phyloP scores from a whole-genome alignment of 2,113 vertebrate species.

The Mungos mungo region DNA sequence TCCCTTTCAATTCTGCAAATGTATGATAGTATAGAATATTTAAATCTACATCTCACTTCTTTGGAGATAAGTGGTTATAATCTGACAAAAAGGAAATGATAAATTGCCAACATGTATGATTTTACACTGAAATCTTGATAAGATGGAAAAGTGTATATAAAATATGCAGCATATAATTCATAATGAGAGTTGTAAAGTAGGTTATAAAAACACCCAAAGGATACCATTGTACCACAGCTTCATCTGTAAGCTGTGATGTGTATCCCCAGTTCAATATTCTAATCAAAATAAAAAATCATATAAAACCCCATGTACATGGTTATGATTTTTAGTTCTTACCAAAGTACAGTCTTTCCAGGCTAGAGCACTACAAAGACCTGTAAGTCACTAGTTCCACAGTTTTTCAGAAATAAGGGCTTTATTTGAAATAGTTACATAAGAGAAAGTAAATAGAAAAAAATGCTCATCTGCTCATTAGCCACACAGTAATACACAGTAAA shows the following conservation, averaged over 20 bases:
- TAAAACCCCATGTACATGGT: background rate
- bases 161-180: background rate
- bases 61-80: conserved; percentile 35
- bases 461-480: background rate
- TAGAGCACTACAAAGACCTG: background rate
- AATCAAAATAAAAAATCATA: conserved; percentile 25
- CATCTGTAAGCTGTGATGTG: background rate
- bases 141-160: background rate
- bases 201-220: conserved; percentile 16
- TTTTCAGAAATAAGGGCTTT: conserved; percentile 44
- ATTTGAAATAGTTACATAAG: conserved; percentile 20
- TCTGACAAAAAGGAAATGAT: conserved; percentile 51
- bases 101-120: background rate
- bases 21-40: background rate
- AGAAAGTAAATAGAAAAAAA: conserved; percentile 38
- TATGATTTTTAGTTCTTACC: conserved; percentile 21
- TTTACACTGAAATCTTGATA: conserved; percentile 31
- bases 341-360: background rate
- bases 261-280: background rate
- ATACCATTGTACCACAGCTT: background rate
- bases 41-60: conserved; percentile 21
- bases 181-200: background rate
- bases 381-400: background rate
- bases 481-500: conserved; percentile 38
- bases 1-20: conserved; percentile 41